Base-by-base conservation (phyloP, 2,888 invertebrate species). In the Zeuzera pyrina region DNA sequence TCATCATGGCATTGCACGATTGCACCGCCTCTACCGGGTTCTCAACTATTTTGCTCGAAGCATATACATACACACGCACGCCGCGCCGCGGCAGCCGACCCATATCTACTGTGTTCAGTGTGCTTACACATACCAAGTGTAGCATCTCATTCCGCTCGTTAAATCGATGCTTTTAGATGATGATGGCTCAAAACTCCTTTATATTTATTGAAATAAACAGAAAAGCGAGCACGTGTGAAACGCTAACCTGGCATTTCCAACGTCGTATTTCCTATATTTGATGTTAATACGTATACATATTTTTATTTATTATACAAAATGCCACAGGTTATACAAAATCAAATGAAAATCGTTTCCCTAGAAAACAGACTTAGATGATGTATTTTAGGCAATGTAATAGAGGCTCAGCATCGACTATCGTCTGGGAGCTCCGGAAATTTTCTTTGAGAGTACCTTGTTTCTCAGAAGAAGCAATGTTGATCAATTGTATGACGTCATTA, bases 101-200 rank as follows among this genome's bases (percentile, higher is more conserved):
- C 68, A 72, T 69, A 71, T 72, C 66, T 49, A 52, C 54, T 42
- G 47, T 42, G 36, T 34, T 44, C 43, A 47, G 48, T 48, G 55
- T 52, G 49, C 50, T 4, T 12, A 2, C 14, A 24, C 14, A n/a
- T n/a, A 34, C 33, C 25, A 36, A 36, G 41, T 38, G 49, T 43
- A 52, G 66, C 55, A 62, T 70, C 63, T 65, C 65, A 69, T 67
- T 66, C 64, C 61, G 63, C 69, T 69, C 68, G 73, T 70, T 73
- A 69, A 68, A 70, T 74, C 66, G 65, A 71, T 66, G 72, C 71
- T 74, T 72, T 69, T 73, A 73, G 73, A 73, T 72, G 56, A 69
- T 67, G 71, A 71, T 71, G 62, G 57, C 59, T 63, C 57, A 61
- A 65, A 59, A 63, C 58, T 64, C 53, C 61, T 62, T 65, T 70